These are phyloP conservation scores for Temnothorax ravouxi DNA, from an alignment of 2,888 invertebrate genomes.

Conservation along the genomic window DNA sequence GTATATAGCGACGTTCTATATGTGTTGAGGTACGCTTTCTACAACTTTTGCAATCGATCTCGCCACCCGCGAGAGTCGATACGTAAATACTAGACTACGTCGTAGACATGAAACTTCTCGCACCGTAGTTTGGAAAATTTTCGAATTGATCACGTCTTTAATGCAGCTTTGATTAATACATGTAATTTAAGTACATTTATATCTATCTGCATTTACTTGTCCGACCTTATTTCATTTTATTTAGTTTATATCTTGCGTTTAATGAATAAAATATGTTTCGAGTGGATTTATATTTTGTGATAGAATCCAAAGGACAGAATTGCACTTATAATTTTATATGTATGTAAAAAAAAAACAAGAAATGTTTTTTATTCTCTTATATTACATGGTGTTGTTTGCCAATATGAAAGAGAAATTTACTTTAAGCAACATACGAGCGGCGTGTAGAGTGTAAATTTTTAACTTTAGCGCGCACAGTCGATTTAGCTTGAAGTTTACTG, in stretches of 20 bases:
- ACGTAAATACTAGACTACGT: constrained; percentile 75
- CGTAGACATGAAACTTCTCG: constrained; percentile 70
- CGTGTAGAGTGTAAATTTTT: constrained; percentile 45
- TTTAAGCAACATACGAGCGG: background rate
- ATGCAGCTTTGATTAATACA: constrained; percentile 4
- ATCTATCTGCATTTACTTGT: background rate
- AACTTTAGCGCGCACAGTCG: constrained; percentile 42
- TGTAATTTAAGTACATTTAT: background rate
- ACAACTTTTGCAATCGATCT: constrained; percentile 78
- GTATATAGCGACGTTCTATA: constrained; percentile 71
- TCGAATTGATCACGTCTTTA: constrained; percentile 3
- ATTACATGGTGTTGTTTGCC: background rate
- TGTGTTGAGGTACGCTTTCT: constrained; percentile 75
- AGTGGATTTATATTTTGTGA: background rate
- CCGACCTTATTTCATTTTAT: background rate
- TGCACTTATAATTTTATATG: background rate
- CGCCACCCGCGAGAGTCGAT: constrained; percentile 73
- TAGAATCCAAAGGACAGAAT: background rate
- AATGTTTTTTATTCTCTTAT: background rate
- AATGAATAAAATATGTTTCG: background rate
- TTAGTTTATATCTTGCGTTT: background rate
- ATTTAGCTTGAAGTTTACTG: constrained; percentile 51
- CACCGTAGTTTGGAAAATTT: constrained; percentile 67
- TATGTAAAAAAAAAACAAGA: background rate
- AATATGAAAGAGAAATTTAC: constrained; percentile 40